Evolutionary conservation across 1,140 invertebrate genomes (phyloP).

Genomic region (Trachymyrmex septentrionalis): DNA sequence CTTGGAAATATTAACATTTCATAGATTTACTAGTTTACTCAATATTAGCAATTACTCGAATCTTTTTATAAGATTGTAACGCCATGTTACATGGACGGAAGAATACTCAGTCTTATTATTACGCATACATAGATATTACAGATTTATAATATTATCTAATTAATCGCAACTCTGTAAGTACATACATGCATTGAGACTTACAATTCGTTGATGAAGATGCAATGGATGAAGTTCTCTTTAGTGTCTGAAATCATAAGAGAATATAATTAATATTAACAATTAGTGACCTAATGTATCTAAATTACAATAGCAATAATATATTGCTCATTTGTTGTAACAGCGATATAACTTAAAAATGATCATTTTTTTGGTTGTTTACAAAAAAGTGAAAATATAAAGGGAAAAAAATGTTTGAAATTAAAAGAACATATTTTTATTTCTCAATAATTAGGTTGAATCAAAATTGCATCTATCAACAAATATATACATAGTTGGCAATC

Average conservation of each 20-base stretch:
- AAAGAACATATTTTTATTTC: too few relatives aligned
- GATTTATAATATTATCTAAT: constrained; percentile 1
- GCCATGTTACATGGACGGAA: background rate
- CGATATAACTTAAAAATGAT: too few relatives aligned
- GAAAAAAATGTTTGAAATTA: too few relatives aligned
- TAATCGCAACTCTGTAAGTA: background rate
- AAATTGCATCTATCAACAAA: too few relatives aligned
- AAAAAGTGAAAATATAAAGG: too few relatives aligned
- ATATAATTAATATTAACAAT: constrained; percentile 19
- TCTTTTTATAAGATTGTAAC: background rate
- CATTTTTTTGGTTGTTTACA: too few relatives aligned
- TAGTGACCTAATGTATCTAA: background rate
- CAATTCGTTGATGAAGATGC: background rate
- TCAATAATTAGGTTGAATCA: too few relatives aligned
- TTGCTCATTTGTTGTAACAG: too few relatives aligned
- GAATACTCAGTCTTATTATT: background rate
- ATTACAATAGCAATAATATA: too few relatives aligned
- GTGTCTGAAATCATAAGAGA: constrained; percentile 3
- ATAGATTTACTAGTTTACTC: background rate
- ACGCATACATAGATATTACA: background rate
- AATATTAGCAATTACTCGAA: background rate
- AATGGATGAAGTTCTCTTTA: background rate
- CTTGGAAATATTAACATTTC: background rate
- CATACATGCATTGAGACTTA: constrained; percentile 34
- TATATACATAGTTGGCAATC: too few relatives aligned